Percentiles rank a stretch among this genome's conserved stretches.
Evolutionary conservation across 2,113 vertebrate species (phyloP).

Genomic region (Bubo scandiacus): DNA sequence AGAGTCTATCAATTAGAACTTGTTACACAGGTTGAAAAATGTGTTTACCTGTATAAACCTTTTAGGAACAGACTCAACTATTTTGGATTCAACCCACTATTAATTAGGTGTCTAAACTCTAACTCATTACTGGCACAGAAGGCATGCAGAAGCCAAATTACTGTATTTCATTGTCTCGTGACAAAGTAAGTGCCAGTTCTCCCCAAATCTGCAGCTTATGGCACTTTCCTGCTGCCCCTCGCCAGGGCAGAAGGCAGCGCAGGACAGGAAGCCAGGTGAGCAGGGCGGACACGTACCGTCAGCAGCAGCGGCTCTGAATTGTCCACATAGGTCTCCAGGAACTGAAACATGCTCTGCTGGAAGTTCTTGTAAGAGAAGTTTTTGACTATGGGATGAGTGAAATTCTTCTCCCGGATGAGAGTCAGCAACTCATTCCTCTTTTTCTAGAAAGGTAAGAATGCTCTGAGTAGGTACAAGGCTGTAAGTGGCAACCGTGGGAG

Average conservation of each 20-base stretch:
- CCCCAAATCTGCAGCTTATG: no score
- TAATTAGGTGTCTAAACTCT: neutral
- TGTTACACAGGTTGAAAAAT: rapidly evolving
- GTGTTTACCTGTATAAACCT: rapidly evolving
- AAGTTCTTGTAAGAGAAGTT: slow-evolving; percentile 81
- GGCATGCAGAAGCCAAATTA: rapidly evolving
- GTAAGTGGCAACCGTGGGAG: neutral
- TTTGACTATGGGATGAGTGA: slow-evolving; percentile 74
- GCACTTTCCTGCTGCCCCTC: neutral
- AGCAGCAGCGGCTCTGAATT: slow-evolving; percentile 77
- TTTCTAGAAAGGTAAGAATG: slow-evolving; percentile 67
- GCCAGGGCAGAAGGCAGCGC: rapidly evolving
- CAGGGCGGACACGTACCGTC: slow-evolving; percentile 63
- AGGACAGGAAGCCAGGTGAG: neutral
- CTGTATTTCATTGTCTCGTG: no score
- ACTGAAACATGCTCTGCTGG: slow-evolving; percentile 79
- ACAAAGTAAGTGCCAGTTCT: neutral
- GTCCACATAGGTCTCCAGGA: slow-evolving; percentile 73
- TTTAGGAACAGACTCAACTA: rapidly evolving
- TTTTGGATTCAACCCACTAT: neutral
- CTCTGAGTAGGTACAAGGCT: neutral
- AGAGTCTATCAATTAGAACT: neutral
- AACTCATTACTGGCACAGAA: neutral
- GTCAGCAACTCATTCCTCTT: slow-evolving; percentile 67
- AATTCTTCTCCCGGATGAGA: slow-evolving; percentile 76